phyloP scores from a whole-genome alignment of 1,140 invertebrate genomes.

The Geopemphigus sp. region DNA sequence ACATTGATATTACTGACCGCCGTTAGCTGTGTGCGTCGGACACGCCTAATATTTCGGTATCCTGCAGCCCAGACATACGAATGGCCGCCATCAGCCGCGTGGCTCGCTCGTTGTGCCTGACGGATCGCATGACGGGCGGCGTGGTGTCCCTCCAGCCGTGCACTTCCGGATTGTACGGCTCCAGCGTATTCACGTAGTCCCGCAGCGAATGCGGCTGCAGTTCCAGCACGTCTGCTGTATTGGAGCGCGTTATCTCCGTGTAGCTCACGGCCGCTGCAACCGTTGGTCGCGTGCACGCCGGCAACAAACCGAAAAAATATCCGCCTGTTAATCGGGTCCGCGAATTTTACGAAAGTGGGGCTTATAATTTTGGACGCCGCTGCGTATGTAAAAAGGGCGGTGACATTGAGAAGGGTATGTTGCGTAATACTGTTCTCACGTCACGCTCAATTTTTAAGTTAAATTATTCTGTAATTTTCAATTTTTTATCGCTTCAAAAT shows the following conservation, averaged over 20 bases:
- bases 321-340: too few species aligned
- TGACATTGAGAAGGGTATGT: too few species aligned
- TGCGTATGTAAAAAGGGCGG: too few species aligned
- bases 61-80: constrained; percentile 30
- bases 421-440: too few species aligned
- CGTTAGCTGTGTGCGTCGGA: constrained; percentile 42
- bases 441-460: too few species aligned
- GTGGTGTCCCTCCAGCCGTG: constrained; percentile 53
- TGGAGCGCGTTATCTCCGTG: constrained; percentile 34
- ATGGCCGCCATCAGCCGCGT: constrained; percentile 23
- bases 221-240: constrained; percentile 25
- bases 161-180: constrained; percentile 53
- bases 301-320: neutral
- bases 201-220: constrained; percentile 52
- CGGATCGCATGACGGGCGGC: constrained; percentile 49
- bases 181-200: constrained; percentile 52
- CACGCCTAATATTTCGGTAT: constrained; percentile 41
- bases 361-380: too few species aligned
- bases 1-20: constrained; percentile 18
- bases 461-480: too few species aligned
- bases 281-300: neutral
- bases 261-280: constrained; percentile 27
- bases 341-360: too few species aligned
- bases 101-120: constrained; percentile 37
- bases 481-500: too few species aligned